A percentile compares a stretch with the other conserved stretches of the same genome.
These are phyloP conservation scores for Tursiops truncatus DNA, from an alignment of 2,113 vertebrate genomes.

Conservation along the genomic window DNA sequence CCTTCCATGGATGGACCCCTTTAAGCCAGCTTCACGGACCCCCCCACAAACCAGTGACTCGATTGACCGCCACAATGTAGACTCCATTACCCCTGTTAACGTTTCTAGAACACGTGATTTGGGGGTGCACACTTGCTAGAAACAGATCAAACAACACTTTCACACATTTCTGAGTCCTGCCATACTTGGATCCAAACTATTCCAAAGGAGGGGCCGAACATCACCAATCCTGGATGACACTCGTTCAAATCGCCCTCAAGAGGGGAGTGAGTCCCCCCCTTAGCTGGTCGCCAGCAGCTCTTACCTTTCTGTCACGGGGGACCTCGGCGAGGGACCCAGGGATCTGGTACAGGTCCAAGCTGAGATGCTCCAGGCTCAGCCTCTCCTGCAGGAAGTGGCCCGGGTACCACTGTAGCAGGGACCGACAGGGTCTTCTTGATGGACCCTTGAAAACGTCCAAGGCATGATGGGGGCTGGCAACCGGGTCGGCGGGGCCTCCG, in stretches of 20 bases:
- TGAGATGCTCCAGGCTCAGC: conserved; percentile 96
- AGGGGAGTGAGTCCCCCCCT: neutral
- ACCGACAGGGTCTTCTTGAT: conserved; percentile 72
- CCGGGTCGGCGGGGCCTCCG: neutral
- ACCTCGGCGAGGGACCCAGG: conserved; percentile 95
- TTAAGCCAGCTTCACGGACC: neutral
- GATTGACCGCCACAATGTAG: neutral
- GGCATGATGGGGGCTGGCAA: neutral
- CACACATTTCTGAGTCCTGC: neutral
- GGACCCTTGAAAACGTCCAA: neutral
- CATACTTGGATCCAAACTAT: neutral
- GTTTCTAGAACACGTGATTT: neutral
- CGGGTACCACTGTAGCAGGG: conserved; percentile 95
- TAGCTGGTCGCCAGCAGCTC: conserved; percentile 31
- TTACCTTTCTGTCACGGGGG: conserved; percentile 97
- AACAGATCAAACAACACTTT: neutral
- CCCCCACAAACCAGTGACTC: neutral
- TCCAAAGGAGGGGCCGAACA: neutral
- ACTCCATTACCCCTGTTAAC: neutral
- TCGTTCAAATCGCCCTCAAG: neutral
- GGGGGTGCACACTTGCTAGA: neutral
- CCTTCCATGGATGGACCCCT: neutral
- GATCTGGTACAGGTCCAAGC: conserved; percentile 95
- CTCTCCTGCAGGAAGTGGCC: conserved; percentile 98
- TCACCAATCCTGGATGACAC: neutral